These are phyloP conservation scores for Musca vetustissima DNA, from an alignment of 1,140 invertebrate genomes.

Conservation along the genomic window DNA sequence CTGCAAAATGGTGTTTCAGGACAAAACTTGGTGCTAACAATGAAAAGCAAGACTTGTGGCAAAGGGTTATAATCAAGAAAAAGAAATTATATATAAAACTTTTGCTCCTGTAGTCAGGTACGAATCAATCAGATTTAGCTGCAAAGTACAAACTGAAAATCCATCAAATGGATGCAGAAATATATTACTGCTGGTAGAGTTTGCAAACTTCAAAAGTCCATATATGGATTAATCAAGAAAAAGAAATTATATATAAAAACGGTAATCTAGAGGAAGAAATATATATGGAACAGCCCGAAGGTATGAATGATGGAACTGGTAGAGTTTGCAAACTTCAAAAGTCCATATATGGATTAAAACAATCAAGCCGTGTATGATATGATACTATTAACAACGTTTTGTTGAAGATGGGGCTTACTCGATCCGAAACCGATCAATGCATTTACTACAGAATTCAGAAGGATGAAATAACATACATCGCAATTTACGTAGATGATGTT, in stretches of 20 bases:
- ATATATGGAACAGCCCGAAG: constrained; percentile 48
- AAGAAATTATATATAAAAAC: constrained; percentile 56
- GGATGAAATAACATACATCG: too few species aligned
- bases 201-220: constrained; percentile 26
- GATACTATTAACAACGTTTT: constrained; percentile 35
- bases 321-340: constrained; percentile 33
- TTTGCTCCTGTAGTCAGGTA: too few species aligned
- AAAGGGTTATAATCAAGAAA: constrained; percentile 22
- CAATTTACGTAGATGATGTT: too few species aligned
- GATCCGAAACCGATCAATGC: constrained; percentile 38
- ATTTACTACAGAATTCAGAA: not conserved
- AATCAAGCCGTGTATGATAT: constrained; percentile 40
- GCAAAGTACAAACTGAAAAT: too few species aligned
- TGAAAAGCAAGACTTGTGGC: too few species aligned
- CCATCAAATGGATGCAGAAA: too few species aligned
- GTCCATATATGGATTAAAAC: constrained; percentile 43
- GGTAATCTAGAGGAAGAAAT: too few species aligned
- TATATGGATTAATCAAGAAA: constrained; percentile 53
- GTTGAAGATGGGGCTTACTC: not conserved
- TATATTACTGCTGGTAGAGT: not conserved
- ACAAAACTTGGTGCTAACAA: not conserved
- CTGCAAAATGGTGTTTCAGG: constrained; percentile 3
- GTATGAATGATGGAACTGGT: constrained; percentile 28
- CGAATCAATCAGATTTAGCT: too few species aligned
- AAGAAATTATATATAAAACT: constrained; percentile 5